Evolutionary conservation across 2,797 vertebrate species (phyloP).

Genomic region (Sphenodon punctatus): DNA sequence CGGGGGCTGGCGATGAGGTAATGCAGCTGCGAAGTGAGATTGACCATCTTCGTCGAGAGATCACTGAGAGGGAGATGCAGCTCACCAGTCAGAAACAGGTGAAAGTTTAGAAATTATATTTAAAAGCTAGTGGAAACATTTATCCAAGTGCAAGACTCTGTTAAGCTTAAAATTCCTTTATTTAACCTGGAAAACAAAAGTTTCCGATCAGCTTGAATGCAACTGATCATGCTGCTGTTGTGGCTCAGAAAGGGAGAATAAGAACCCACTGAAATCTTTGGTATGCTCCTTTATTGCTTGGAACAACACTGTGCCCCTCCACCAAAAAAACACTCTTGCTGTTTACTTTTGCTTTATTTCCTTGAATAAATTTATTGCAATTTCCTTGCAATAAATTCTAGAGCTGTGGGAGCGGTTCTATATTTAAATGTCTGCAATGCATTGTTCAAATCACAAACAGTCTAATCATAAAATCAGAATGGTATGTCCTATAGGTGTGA

Average conservation of each 20-base stretch:
- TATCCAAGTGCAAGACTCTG: not conserved
- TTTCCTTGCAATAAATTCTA: too few relatives aligned
- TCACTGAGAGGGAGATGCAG: slow-evolving; percentile 96
- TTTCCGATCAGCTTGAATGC: not conserved
- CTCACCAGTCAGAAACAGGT: slow-evolving; percentile 99
- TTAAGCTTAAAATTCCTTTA: not conserved
- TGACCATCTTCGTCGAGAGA: slow-evolving; percentile 93
- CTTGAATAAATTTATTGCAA: not conserved
- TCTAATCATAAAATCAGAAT: too few relatives aligned
- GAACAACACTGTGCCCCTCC: not conserved
- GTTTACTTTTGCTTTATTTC: slow-evolving; percentile 10
- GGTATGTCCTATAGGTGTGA: too few relatives aligned
- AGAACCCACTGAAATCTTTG: not conserved
- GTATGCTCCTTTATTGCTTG: not conserved
- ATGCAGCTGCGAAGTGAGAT: slow-evolving; percentile 92
- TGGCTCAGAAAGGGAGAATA: not conserved
- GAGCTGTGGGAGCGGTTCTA: too few relatives aligned
- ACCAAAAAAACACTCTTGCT: too few relatives aligned
- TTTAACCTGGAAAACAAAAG: not conserved
- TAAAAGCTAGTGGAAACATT: not conserved
- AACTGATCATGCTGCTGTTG: not conserved
- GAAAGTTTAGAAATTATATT: slow-evolving; percentile 7
- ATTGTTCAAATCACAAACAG: too few relatives aligned
- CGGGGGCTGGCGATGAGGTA: slow-evolving; percentile 90
- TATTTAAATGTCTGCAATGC: too few relatives aligned